Conservation (phyloP, 2,113 vertebrate genomes). For the Periophthalmus modestus region DNA sequence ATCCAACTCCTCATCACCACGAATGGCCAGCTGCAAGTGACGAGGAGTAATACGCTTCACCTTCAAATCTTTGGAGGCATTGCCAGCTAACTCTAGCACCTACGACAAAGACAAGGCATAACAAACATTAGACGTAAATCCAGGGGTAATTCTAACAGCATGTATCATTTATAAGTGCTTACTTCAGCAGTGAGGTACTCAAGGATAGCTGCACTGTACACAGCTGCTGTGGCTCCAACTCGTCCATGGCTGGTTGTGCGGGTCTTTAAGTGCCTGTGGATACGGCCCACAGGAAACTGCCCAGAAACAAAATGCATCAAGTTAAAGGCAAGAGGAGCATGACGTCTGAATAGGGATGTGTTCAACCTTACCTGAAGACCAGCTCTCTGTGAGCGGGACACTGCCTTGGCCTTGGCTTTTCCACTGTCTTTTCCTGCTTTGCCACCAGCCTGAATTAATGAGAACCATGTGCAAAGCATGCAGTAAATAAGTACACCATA, state of each 20-base stretch:
- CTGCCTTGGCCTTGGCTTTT: slow-evolving; percentile 97
- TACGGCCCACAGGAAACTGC: slow-evolving; percentile 96
- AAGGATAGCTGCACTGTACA: slow-evolving; percentile 96
- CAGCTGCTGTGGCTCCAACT: slow-evolving; percentile 95
- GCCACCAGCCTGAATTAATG: slow-evolving; percentile 86
- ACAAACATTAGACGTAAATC: background rate
- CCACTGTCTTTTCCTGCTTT: slow-evolving; percentile 99
- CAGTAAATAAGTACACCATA: background rate
- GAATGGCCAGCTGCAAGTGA: slow-evolving; percentile 96
- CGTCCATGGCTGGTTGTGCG: slow-evolving; percentile 96
- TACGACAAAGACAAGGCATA: slow-evolving; percentile 42
- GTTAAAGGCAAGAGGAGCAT: background rate
- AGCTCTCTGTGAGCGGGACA: slow-evolving; percentile 96
- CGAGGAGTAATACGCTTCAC: slow-evolving; percentile 98
- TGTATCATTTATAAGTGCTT: background rate
- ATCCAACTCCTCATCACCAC: slow-evolving; percentile 96
- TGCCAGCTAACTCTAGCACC: slow-evolving; percentile 98
- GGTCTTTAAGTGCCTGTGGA: slow-evolving; percentile 98
- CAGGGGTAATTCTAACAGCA: background rate
- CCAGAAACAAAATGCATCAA: background rate
- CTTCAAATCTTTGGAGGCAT: slow-evolving; percentile 97
- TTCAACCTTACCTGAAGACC: slow-evolving; percentile 87
- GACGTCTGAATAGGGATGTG: background rate
- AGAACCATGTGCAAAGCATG: background rate
- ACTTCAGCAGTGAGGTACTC: slow-evolving; percentile 99